Evolutionary conservation across 1,140 invertebrate species (phyloP), one percentile per base, ranked within the genome.

Genomic region (Protaetia brevitarsis): DNA sequence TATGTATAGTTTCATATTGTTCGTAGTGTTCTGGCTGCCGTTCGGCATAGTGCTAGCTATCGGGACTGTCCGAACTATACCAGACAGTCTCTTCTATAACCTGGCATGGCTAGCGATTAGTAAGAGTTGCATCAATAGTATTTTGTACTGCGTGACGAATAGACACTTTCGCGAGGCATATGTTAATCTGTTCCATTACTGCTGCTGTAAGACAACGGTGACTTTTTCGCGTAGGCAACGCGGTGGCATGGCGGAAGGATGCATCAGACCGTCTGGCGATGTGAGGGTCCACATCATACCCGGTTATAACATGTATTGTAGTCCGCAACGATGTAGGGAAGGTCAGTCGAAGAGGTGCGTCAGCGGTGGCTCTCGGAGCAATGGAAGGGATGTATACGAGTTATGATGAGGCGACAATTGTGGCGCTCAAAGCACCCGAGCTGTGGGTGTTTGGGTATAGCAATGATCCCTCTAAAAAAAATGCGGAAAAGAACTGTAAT

Each of bases 201-300:
- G 90, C 73, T 93, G 88, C 72, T 92, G 90, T 78, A 93, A 93
- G 76, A 91, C 87, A 4, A 88, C 87, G 3, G 85, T 92, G 5
- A 86, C 87, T 21, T 87, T 89, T 64, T 86, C 88, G 0, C 80
- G 88, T 6, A 81, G 88, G 63, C 80, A 87, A 10, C 76, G 87
- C 26, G 79, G 82, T n/a, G 84, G 85, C 21, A n/a, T n/a, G n/a
- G 41, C n/a, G 4, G 41, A 21, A 0, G 16, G 41, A 2, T 79
- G 79, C n/a, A 74, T 80, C 4, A 73, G 85, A 0, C 82, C 85
- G 1, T 79, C 85, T 0, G 82, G 85, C 4, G 88, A 91, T 58
- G 87, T 91, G 0, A 77, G 89, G 16, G 89, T 92, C 2, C 90
- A 92, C 73, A 91, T 93, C 29, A 89, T 93, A 73, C 89, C 86